Evolutionary conservation across 2,113 vertebrate species (phyloP), one percentile per base, ranked within the genome.

Genomic region (Labeo catla): DNA sequence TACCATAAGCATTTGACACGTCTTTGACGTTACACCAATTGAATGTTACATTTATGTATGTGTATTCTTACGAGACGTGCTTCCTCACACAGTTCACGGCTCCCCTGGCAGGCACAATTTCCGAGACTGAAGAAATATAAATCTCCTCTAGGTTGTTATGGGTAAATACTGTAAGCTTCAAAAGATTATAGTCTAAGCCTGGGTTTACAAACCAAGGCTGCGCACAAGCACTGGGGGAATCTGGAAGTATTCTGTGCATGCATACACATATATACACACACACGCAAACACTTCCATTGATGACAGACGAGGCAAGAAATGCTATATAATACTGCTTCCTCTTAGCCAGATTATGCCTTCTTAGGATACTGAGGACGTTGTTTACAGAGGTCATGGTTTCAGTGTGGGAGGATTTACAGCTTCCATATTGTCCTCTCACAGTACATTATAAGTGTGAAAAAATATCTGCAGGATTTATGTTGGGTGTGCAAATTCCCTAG

Each of bases 331-430:
- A 85, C 87, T 89, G 80, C 87, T 92, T 74, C 82, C 77, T 92
- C 76, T 88, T 86, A 28, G 86, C 91, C 92, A 94, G 92, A 90
- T 94, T 91, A 92, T 92, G 91, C 91, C 90, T 90, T 81, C 82
- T 92, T 83, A 73, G 85, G 90, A 85, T 90, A 91, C 91, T 86
- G 76, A 90, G 87, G 88, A 91, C 72, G 88, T 87, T 88, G 65
- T 90, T 91, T 83, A 59, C 84, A 84, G 84, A 84, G 84, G 84
- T 86, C 77, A 70, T 63, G 19, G 52, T 81, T 83, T 78, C 39
- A 76, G 21, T 68, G 10, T 63, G 19, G 45, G 43, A 73, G 36
- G 45, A 70, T 84, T 65, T 45, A 72, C 72, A 63, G 57, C 82
- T 72, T 73, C 61, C 76, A 28, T 90, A 81, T 79, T 52, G 79